phyloP scores from a whole-genome alignment of 2,113 vertebrate genomes.

The Meriones unguiculatus region DNA sequence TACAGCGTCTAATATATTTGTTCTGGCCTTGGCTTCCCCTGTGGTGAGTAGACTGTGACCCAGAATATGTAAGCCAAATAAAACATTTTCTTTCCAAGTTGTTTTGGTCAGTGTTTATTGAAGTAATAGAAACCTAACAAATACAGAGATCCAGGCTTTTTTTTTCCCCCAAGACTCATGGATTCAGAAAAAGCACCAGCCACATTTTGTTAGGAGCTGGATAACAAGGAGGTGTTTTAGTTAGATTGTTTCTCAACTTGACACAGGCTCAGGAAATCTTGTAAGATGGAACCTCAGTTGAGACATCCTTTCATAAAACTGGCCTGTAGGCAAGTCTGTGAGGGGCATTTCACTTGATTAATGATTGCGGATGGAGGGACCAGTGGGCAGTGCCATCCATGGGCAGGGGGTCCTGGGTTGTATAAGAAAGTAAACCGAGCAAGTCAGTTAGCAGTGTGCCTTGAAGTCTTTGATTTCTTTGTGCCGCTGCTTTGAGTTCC shows the following conservation, averaged over 20 bases:
- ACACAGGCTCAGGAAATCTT: neutral
- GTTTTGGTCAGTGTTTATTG: neutral
- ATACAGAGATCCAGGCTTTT: neutral
- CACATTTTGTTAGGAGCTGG: neutral
- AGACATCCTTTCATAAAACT: neutral
- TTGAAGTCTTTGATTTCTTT: too few relatives aligned
- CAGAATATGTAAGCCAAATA: neutral
- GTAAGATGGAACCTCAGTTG: neutral
- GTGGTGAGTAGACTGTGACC: neutral
- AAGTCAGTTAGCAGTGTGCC: neutral
- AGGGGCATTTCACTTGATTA: neutral
- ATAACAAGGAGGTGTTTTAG: neutral
- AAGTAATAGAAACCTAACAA: neutral
- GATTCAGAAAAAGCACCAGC: neutral
- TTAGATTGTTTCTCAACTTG: neutral
- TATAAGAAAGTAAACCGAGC: neutral
- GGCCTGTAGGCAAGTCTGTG: neutral
- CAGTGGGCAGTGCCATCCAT: neutral
- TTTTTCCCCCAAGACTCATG: accelerated
- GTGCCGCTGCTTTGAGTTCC: neutral
- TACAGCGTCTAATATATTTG: neutral
- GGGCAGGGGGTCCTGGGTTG: neutral
- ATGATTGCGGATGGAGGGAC: neutral
- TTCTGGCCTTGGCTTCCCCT: neutral
- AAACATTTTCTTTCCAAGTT: neutral